Conservation (phyloP, 2,113 vertebrate species). For the Scatophagus argus region DNA sequence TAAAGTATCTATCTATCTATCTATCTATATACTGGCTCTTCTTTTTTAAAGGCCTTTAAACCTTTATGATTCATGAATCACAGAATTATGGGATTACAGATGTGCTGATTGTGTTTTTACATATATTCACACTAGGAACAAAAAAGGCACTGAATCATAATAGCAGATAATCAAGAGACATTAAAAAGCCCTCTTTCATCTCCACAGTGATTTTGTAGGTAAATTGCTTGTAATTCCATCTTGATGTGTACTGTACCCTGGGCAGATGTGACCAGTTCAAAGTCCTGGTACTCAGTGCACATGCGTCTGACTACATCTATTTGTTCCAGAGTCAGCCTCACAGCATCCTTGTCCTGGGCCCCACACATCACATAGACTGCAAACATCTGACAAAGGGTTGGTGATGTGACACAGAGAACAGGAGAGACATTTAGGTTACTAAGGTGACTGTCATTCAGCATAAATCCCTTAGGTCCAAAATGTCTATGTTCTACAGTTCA, state of each 20-base stretch:
- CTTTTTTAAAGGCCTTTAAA: too few relatives aligned
- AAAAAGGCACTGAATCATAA: neutral
- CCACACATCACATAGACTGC: slow-evolving; percentile 89
- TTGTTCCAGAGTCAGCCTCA: slow-evolving; percentile 92
- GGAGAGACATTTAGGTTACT: slow-evolving; percentile 1
- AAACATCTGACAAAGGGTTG: slow-evolving; percentile 87
- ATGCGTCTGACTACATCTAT: slow-evolving; percentile 90
- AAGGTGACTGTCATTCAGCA: neutral
- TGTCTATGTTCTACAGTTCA: neutral
- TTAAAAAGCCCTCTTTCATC: neutral
- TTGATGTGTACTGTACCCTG: slow-evolving; percentile 81
- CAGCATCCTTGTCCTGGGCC: slow-evolving; percentile 90
- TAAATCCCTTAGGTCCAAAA: neutral
- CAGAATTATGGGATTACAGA: neutral
- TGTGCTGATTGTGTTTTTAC: neutral
- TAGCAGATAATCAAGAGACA: neutral
- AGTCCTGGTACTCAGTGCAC: slow-evolving; percentile 88
- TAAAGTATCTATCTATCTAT: too few relatives aligned
- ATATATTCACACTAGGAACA: neutral
- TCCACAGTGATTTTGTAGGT: neutral
- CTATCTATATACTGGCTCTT: too few relatives aligned
- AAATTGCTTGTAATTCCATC: neutral
- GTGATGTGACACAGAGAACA: neutral
- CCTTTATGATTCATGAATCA: neutral
- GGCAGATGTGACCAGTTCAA: slow-evolving; percentile 88